Conservation (phyloP, 2,113 vertebrate genomes). For the Pipa parva region DNA sequence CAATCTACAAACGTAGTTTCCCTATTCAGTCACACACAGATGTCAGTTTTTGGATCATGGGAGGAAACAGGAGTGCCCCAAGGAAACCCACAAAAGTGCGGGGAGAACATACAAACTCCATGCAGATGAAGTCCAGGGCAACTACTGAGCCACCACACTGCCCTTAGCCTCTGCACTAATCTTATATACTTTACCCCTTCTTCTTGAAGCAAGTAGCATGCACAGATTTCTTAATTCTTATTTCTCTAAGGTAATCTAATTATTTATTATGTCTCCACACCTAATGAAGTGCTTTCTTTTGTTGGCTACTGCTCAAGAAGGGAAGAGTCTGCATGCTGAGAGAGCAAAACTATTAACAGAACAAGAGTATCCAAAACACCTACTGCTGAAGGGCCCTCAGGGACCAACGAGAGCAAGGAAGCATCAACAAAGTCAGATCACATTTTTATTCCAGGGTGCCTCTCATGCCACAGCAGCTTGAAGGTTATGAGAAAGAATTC, state of each 20-base stretch:
- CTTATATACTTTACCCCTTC: not conserved
- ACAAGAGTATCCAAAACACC: not conserved
- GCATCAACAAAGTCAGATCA: not conserved
- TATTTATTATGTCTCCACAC: too few relatives aligned
- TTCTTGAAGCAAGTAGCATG: not conserved
- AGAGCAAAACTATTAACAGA: constrained; percentile 6
- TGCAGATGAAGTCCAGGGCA: too few relatives aligned
- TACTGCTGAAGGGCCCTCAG: not conserved
- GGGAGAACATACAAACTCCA: too few relatives aligned
- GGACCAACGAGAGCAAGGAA: not conserved
- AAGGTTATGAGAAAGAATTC: constrained; percentile 20
- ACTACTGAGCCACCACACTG: too few relatives aligned
- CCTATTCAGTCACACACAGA: too few relatives aligned
- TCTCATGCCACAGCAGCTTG: constrained; percentile 10
- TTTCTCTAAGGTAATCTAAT: too few relatives aligned
- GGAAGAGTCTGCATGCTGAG: not conserved
- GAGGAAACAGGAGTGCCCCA: too few relatives aligned
- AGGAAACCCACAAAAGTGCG: too few relatives aligned
- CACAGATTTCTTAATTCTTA: not conserved
- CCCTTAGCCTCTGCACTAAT: too few relatives aligned
- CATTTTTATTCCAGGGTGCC: not conserved
- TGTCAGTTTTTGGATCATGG: too few relatives aligned
- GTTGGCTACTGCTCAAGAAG: not conserved
- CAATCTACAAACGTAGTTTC: too few relatives aligned
- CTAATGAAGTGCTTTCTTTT: too few relatives aligned